Conservation (phyloP, 2,888 invertebrate genomes). For the Iselma pallidipennis region DNA sequence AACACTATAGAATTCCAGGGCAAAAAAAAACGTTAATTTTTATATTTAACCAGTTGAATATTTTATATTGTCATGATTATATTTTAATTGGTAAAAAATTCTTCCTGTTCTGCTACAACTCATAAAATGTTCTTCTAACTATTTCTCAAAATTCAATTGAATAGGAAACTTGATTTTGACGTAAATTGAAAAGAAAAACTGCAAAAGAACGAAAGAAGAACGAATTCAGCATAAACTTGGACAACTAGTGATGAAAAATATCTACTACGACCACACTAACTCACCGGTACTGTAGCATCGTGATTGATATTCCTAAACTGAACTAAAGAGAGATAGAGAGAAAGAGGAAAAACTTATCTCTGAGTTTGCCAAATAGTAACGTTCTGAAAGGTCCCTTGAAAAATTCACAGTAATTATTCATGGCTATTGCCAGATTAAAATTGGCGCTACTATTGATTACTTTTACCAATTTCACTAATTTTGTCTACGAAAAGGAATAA, state of each 20-base stretch:
- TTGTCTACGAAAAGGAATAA: no score
- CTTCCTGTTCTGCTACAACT: no score
- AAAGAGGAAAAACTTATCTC: slow-evolving; percentile 4
- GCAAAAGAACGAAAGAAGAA: background rate
- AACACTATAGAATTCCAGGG: no score
- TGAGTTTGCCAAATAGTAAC: background rate
- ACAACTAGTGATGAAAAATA: background rate
- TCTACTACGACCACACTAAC: no score
- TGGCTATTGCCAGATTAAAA: background rate
- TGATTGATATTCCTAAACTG: slow-evolving; percentile 5
- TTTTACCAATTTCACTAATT: background rate
- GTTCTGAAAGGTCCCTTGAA: background rate
- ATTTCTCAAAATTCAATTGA: no score
- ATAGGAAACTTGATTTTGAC: background rate
- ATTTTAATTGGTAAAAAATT: no score
- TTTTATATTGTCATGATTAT: no score
- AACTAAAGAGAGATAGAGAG: background rate
- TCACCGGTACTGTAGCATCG: background rate
- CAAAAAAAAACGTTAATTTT: no score
- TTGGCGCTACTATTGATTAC: no score
- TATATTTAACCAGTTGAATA: no score
- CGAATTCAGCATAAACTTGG: background rate
- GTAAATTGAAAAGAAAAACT: background rate
- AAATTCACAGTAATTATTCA: background rate
- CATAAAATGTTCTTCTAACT: no score